These are phyloP conservation scores for Chrysochloris asiatica DNA, from an alignment of 2,113 vertebrate genomes.

Conservation along the genomic window DNA sequence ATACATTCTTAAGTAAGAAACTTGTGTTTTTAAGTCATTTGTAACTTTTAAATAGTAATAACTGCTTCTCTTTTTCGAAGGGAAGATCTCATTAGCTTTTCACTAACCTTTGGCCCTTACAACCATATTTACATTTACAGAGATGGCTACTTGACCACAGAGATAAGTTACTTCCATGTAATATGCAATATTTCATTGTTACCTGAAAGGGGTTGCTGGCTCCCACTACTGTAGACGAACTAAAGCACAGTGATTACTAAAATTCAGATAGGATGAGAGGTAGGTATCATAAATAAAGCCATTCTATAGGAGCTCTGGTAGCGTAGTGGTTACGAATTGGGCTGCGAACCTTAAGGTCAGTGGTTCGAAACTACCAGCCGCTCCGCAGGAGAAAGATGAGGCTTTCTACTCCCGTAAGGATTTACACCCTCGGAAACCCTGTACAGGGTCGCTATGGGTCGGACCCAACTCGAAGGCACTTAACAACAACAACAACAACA, in stretches of 20 bases:
- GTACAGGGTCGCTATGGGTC: too few relatives aligned
- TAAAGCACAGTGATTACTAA: neutral
- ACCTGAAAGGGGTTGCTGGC: neutral
- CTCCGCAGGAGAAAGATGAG: too few relatives aligned
- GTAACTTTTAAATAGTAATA: slow-evolving; percentile 12
- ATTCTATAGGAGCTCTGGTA: too few relatives aligned
- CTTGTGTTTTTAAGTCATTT: neutral
- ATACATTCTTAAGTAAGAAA: neutral
- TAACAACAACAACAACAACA: too few relatives aligned
- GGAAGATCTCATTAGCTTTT: neutral
- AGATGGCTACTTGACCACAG: neutral
- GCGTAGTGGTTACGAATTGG: too few relatives aligned
- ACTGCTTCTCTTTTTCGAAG: neutral
- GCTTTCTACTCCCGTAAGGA: too few relatives aligned
- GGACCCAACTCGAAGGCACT: too few relatives aligned
- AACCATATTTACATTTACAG: neutral
- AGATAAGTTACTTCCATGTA: neutral
- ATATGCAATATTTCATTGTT: neutral
- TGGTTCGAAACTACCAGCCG: too few relatives aligned
- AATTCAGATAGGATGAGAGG: neutral
- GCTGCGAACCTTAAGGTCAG: too few relatives aligned
- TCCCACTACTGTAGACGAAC: neutral
- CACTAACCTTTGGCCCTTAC: neutral
- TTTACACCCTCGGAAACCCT: too few relatives aligned
- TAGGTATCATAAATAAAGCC: neutral